Conservation (phyloP, 2,797 vertebrate species). For the Sebastes kiyomatsui region DNA sequence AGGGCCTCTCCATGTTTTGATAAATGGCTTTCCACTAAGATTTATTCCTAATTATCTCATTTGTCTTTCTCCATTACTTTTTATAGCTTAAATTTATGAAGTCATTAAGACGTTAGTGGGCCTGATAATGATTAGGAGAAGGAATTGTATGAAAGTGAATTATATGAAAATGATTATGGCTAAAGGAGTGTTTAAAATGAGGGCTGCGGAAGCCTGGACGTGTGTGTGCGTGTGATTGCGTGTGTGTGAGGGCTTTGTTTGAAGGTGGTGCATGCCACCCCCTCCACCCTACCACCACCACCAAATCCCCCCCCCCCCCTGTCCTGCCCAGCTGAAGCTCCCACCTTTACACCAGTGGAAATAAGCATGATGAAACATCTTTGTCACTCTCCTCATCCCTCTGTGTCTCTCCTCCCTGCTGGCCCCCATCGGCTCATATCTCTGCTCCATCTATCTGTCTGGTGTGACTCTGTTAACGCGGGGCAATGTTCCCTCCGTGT, state of each 20-base stretch:
- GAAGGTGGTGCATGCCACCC: constrained; percentile 73
- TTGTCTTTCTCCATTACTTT: constrained; percentile 99
- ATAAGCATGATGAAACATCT: constrained; percentile 82
- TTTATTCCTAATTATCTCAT: constrained; percentile 99
- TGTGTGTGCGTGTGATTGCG: constrained; percentile 5
- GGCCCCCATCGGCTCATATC: constrained; percentile 64
- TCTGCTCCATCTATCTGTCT: constrained; percentile 71
- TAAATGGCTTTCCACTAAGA: constrained; percentile 97
- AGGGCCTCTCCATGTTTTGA: constrained; percentile 95
- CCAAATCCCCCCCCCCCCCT: background rate
- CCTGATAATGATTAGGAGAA: constrained; percentile 92
- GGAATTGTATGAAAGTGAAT: constrained; percentile 92
- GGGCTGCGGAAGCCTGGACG: constrained; percentile 65
- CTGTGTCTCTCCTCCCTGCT: constrained; percentile 56
- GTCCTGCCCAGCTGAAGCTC: constrained; percentile 49
- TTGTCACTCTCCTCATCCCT: constrained; percentile 62
- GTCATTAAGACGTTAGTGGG: constrained; percentile 94
- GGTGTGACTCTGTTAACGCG: constrained; percentile 50
- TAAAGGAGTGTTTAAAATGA: constrained; percentile 90
- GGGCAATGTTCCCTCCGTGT: constrained; percentile 54
- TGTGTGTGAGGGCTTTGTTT: constrained; percentile 78
- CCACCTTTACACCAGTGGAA: constrained; percentile 65
- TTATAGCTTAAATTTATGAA: constrained; percentile 99
- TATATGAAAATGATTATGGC: constrained; percentile 91
- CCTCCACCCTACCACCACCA: constrained; percentile 17